Evolutionary conservation across 1,140 invertebrate species (phyloP).

Genomic region (Limonius californicus): DNA sequence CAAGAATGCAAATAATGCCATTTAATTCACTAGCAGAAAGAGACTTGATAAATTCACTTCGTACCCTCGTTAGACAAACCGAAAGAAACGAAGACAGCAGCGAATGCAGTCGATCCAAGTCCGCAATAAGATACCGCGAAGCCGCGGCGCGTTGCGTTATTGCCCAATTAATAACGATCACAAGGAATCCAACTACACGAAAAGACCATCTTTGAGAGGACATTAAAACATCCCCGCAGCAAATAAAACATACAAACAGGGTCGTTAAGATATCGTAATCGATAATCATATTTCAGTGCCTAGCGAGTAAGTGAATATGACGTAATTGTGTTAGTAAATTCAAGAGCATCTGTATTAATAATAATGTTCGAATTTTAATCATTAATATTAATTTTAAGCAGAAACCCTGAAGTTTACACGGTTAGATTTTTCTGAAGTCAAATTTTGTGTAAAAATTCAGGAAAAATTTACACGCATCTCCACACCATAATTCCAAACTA

Average conservation of each 20-base stretch:
- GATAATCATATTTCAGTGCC: constrained; percentile 36
- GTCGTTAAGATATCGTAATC: constrained; percentile 42
- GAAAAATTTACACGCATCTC: no score
- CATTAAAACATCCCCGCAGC: constrained; percentile 45
- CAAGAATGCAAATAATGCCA: constrained; percentile 2
- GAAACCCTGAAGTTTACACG: no score
- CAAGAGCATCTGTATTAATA: background rate
- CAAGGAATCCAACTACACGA: constrained; percentile 43
- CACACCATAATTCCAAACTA: no score
- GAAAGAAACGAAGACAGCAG: constrained; percentile 25
- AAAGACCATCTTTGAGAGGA: constrained; percentile 44
- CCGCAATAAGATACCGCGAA: constrained; percentile 28
- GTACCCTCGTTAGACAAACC: constrained; percentile 30
- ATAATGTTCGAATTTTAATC: no score
- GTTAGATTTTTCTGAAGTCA: no score
- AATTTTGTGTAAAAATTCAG: no score
- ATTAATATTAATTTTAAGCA: no score
- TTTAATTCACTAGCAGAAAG: constrained; percentile 2
- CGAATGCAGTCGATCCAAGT: constrained; percentile 27
- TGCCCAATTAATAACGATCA: constrained; percentile 41
- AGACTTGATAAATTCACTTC: constrained; percentile 30
- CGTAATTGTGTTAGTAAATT: background rate
- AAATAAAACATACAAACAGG: constrained; percentile 36
- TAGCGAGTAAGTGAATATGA: background rate
- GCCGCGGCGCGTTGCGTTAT: constrained; percentile 31